Base-by-base conservation (phyloP, 1,140 invertebrate species). In the Lethocerus indicus region DNA sequence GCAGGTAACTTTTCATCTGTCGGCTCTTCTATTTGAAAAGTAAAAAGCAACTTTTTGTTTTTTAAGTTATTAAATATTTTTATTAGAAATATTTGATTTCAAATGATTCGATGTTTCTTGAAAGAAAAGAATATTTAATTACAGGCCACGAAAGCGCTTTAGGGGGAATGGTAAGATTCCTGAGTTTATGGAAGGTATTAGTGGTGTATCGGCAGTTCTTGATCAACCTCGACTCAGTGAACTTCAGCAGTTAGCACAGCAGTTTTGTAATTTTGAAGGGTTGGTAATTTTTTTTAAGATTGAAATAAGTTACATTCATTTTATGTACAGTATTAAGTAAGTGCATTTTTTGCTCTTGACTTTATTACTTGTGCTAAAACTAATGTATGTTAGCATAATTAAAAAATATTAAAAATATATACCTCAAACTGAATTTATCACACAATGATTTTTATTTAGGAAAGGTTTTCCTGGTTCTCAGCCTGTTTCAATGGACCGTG, bases 391-490 rank as follows among this genome's bases (percentile, higher is more conserved):
- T n/a, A n/a, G n/a, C n/a, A n/a, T n/a, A n/a, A n/a, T n/a, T n/a
- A n/a, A n/a, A n/a, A n/a, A n/a, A n/a, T n/a, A n/a, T n/a, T n/a
- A n/a, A n/a, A n/a, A n/a, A n/a, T n/a, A n/a, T n/a, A n/a, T n/a
- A n/a, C n/a, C n/a, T n/a, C n/a, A n/a, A n/a, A n/a, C n/a, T n/a
- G n/a, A n/a, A n/a, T n/a, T n/a, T n/a, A n/a, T n/a, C n/a, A n/a
- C n/a, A n/a, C 7, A 23, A n/a, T 16, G 16, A 13, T 9, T 57
- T 53, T 32, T 46, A 62, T 59, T 39, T 54, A 77, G 74, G 16
- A 72, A 69, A 44, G 89, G 87, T 7, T 98, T 99, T 66, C 93
- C 94, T 3, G 95, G 96, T 2, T 79, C 78, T 42, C 96, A 99
- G 61, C 95, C 96, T 0, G 90, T 99, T 0, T 97, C 92, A 0